Evolutionary conservation across 2,888 invertebrate species (phyloP).

Genomic region (Xestia c-nigrum): DNA sequence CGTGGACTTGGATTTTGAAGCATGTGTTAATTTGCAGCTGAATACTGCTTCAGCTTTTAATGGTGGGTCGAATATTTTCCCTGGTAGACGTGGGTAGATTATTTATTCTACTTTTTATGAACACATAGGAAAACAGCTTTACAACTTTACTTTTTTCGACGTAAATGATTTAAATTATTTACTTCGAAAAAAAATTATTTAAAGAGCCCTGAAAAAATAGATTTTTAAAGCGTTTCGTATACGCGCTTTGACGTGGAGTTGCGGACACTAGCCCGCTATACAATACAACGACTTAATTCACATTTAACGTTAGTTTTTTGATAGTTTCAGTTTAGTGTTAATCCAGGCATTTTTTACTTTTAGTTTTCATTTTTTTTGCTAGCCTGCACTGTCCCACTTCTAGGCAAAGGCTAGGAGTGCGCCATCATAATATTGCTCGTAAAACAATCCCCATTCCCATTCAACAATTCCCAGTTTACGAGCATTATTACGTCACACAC

Average conservation of each 20-base stretch:
- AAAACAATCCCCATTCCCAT: too few relatives aligned
- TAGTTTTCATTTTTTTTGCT: not conserved
- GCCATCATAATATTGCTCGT: too few relatives aligned
- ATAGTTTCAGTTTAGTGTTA: not conserved
- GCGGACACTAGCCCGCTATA: too few relatives aligned
- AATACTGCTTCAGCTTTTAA: constrained; percentile 11
- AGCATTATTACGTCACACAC: too few relatives aligned
- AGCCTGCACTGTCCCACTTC: too few relatives aligned
- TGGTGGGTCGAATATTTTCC: not conserved
- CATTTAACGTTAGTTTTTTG: not conserved
- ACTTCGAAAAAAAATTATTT: not conserved
- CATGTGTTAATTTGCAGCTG: constrained; percentile 12
- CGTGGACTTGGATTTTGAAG: constrained; percentile 2
- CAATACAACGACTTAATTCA: not conserved
- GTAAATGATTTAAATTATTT: not conserved
- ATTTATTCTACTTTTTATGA: not conserved
- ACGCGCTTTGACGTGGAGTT: too few relatives aligned
- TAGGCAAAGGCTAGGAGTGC: too few relatives aligned
- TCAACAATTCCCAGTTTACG: too few relatives aligned
- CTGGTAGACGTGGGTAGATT: not conserved
- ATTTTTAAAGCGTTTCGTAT: not conserved
- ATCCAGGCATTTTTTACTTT: not conserved
- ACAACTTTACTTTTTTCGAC: not conserved
- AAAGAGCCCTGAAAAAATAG: not conserved
- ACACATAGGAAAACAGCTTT: not conserved